phyloP scores from a whole-genome alignment of 2,888 invertebrate genomes.

The Latrodectus hesperus region DNA sequence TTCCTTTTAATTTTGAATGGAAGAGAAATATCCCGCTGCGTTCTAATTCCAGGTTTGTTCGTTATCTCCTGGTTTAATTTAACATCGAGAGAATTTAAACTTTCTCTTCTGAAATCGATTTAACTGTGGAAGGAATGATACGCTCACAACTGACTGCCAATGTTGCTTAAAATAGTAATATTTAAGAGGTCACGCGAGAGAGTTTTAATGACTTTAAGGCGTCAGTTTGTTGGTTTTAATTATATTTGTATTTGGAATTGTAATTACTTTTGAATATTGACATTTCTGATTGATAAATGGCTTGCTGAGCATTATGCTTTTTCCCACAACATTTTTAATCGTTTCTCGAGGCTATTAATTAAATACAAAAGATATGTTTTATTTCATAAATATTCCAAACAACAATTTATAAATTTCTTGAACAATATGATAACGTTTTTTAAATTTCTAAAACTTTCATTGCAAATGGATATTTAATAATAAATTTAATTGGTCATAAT shows the following conservation, averaged over 20 bases:
- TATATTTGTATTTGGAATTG: conserved; percentile 3
- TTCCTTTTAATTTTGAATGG: conserved; percentile 28
- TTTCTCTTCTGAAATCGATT: neutral
- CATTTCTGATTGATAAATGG: no score
- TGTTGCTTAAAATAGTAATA: conserved; percentile 36
- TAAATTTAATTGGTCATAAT: no score
- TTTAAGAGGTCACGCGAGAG: neutral
- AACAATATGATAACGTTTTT: no score
- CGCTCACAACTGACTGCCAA: neutral
- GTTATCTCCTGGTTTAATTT: conserved; percentile 44
- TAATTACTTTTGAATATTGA: neutral
- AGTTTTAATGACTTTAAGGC: conserved; percentile 8
- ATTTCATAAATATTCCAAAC: no score
- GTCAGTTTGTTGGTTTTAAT: neutral
- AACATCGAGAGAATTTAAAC: conserved; percentile 7
- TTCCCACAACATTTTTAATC: no score
- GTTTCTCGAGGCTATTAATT: no score
- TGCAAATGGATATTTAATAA: no score
- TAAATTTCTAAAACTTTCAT: no score
- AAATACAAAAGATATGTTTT: no score
- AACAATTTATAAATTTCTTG: no score
- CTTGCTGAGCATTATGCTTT: no score
- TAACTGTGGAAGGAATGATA: neutral
- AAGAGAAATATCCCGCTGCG: neutral
- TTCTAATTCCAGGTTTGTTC: neutral